Conservation (phyloP, 2,797 vertebrate genomes). For the Mus spretus region DNA sequence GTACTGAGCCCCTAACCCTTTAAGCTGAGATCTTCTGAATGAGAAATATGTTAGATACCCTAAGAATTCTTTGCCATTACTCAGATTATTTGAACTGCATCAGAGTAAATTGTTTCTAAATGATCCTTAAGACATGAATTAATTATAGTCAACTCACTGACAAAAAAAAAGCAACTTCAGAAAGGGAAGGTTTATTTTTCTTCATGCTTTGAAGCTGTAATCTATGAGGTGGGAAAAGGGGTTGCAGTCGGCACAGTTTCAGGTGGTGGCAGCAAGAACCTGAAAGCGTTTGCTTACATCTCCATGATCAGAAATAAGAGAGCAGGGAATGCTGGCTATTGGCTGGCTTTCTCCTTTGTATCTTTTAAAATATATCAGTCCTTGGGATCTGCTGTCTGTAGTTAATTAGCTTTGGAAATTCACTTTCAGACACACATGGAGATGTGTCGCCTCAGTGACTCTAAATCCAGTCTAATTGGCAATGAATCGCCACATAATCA, state of each 20-base stretch:
- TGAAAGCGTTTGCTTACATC: background rate
- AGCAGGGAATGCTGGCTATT: background rate
- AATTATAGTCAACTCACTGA: background rate
- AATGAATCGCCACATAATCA: background rate
- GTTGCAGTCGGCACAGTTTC: background rate
- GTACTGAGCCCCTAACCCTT: background rate
- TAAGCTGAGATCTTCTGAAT: slow-evolving; percentile 35
- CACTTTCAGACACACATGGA: background rate
- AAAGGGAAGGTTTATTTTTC: background rate
- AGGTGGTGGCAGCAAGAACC: background rate
- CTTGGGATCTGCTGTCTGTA: background rate
- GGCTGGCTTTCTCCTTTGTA: background rate
- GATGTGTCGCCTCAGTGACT: too few relatives aligned
- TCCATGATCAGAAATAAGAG: background rate
- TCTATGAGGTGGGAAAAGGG: background rate
- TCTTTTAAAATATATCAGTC: background rate
- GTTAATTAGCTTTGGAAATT: background rate
- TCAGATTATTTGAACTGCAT: slow-evolving; percentile 33
- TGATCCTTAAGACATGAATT: background rate
- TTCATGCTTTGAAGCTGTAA: background rate
- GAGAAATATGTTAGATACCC: slow-evolving; percentile 2
- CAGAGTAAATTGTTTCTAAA: slow-evolving; percentile 34
- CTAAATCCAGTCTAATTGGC: background rate
- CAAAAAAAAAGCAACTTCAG: too few relatives aligned
- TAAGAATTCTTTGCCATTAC: background rate